Conservation (phyloP, 2,888 invertebrate genomes). For the Fragum fragum region DNA sequence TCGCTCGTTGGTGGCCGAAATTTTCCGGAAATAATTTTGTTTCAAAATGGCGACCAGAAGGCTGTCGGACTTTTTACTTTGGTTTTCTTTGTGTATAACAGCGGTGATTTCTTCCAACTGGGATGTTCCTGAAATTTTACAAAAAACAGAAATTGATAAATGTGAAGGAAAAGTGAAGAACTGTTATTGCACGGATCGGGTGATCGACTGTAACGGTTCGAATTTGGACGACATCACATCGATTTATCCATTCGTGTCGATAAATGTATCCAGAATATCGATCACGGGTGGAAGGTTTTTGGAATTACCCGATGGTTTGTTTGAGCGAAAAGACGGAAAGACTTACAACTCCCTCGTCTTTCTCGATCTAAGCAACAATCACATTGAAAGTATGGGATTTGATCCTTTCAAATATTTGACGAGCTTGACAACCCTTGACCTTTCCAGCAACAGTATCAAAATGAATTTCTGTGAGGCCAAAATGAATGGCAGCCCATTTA, state of each 20-base stretch:
- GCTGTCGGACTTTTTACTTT: not conserved
- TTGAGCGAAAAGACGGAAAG: not conserved
- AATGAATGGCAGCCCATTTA: slow-evolving; percentile 22
- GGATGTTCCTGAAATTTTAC: slow-evolving; percentile 18
- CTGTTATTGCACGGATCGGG: slow-evolving; percentile 48
- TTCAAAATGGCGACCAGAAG: slow-evolving; percentile 27
- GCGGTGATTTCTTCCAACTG: not conserved
- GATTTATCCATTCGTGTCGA: slow-evolving; percentile 41
- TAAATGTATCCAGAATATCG: slow-evolving; percentile 35
- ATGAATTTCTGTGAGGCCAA: slow-evolving; percentile 31
- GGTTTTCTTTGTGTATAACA: not conserved
- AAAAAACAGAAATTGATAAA: slow-evolving; percentile 13
- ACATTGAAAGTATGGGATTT: slow-evolving; percentile 30
- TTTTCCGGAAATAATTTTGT: not conserved
- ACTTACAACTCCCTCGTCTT: slow-evolving; percentile 30
- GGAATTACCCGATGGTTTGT: slow-evolving; percentile 39
- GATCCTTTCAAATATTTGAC: slow-evolving; percentile 36
- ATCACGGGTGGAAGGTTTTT: slow-evolving; percentile 32
- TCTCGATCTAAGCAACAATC: slow-evolving; percentile 44
- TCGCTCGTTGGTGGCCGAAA: not conserved
- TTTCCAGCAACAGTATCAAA: slow-evolving; percentile 39
- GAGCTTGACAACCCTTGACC: slow-evolving; percentile 35
- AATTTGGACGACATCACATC: slow-evolving; percentile 36
- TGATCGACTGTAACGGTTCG: slow-evolving; percentile 40
- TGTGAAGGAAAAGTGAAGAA: slow-evolving; percentile 26